Evolutionary conservation across 2,888 invertebrate genomes (phyloP).

Genomic region (Synanthedon vespiformis): DNA sequence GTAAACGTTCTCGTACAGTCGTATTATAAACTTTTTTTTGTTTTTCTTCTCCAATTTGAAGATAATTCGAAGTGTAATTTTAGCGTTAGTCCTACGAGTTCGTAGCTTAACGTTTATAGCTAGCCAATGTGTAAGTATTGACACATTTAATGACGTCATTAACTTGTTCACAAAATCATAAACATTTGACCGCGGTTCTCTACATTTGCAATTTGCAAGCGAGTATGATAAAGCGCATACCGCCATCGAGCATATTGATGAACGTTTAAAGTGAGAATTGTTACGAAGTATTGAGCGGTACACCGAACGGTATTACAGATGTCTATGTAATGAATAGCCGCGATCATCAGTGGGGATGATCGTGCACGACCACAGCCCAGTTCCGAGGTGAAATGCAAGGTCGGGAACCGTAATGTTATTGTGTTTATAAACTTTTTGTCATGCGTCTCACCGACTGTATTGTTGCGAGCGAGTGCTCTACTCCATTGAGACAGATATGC

Average conservation of each 20-base stretch:
- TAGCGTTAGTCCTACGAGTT: not conserved
- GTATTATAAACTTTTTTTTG: constrained; percentile 26
- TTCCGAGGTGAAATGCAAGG: constrained; percentile 52
- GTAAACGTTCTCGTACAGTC: too few relatives aligned
- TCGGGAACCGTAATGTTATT: constrained; percentile 47
- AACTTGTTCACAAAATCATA: too few relatives aligned
- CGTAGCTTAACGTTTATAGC: not conserved
- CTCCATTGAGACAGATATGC: constrained; percentile 53
- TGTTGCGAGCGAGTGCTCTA: constrained; percentile 45
- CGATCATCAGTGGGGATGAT: constrained; percentile 33
- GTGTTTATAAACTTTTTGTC: constrained; percentile 54
- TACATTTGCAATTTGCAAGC: not conserved
- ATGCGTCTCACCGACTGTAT: constrained; percentile 51
- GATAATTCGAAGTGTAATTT: constrained; percentile 13
- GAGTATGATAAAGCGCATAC: not conserved
- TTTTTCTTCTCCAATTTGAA: constrained; percentile 25
- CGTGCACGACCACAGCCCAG: constrained; percentile 54
- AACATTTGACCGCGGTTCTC: not conserved
- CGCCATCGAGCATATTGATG: not conserved
- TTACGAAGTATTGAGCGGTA: constrained; percentile 48
- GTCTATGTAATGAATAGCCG: constrained; percentile 37
- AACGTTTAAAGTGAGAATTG: constrained; percentile 12
- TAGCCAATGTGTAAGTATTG: too few relatives aligned
- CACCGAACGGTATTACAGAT: constrained; percentile 48
- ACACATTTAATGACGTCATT: too few relatives aligned